Percentiles rank a stretch among this genome's conserved stretches.
Evolutionary conservation across 2,888 invertebrate species (phyloP).

Genomic region (Sarcophaga subvicina): DNA sequence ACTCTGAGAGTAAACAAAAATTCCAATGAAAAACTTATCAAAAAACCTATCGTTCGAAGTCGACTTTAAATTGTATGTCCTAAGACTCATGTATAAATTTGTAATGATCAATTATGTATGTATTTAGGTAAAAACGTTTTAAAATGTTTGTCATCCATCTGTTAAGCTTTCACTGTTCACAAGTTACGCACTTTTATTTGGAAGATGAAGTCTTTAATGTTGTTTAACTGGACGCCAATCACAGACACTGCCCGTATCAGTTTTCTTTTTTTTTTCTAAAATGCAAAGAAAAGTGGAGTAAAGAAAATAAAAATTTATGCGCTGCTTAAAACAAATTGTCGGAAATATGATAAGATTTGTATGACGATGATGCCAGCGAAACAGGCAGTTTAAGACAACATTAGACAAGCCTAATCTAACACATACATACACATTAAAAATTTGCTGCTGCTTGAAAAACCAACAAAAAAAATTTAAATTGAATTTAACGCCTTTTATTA

Average conservation of each 20-base stretch:
- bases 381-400: conserved; percentile 52
- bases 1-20: too few species aligned
- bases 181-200: not conserved
- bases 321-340: conserved; percentile 66
- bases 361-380: conserved; percentile 59
- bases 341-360: conserved; percentile 70
- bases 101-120: too few species aligned
- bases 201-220: conserved; percentile 42
- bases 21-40: too few species aligned
- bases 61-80: too few species aligned
- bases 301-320: conserved; percentile 26
- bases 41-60: too few species aligned
- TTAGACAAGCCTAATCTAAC: conserved; percentile 10
- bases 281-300: not conserved
- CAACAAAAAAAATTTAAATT: not conserved
- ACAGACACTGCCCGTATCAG: conserved; percentile 19
- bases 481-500: conserved; percentile 54
- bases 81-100: too few species aligned
- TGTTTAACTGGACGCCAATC: conserved; percentile 46
- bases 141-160: not conserved
- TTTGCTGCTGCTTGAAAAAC: not conserved
- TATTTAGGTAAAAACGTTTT: too few species aligned
- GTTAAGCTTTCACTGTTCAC: conserved; percentile 5
- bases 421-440: not conserved
- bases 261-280: conserved; percentile 2